Base-by-base conservation (phyloP, 2,113 vertebrate species). In the Nothobranchius kuhntae region DNA sequence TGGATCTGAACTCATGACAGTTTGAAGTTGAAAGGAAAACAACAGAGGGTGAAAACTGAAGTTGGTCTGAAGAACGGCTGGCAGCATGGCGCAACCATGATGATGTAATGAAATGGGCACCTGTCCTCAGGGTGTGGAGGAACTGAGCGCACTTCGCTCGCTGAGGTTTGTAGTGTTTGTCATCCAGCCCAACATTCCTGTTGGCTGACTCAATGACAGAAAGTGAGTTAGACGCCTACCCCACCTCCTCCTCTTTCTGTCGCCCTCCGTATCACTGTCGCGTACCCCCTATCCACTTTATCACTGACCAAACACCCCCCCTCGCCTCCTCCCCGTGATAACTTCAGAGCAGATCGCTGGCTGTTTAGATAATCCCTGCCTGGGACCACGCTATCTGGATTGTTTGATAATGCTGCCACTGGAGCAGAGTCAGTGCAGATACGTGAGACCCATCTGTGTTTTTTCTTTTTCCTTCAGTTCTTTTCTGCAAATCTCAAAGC, bases 81-180 rank as follows among this genome's bases (percentile, higher is more conserved):
- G 70, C 38, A 30, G 65, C 46, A 51, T 70, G 75, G 61, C 53
- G 58, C 84, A 73, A 81, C 79, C 56, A 68, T 81, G 79, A 70
- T 92, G 89, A 90, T 85, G 89, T 89, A 88, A 92, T 90, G 87
- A 88, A 85, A 83, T 62, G 53, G 86, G 86, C 90, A 91, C 89
- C 89, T 93, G 89, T 89, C 78, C 54, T 56, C 54, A 45, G 83
- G 71, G 76, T 46, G 75, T 67, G 81, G 69, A 72, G 62, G 53
- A 71, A 64, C 57, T 60, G 46, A 65, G 63, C 63, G 52, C 30
- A 15, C 17, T 65, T 65, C 44, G 65, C 61, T 55, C 70, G 1
- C 56, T 71, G 59, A 61, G 74, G 76, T 48, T 80, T 89, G 79
- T 75, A 68, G 86, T 77, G 86, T 92, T 91, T 92, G 88, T 89